phyloP scores from a whole-genome alignment of 2,888 invertebrate genomes.

The Bombylius major region DNA sequence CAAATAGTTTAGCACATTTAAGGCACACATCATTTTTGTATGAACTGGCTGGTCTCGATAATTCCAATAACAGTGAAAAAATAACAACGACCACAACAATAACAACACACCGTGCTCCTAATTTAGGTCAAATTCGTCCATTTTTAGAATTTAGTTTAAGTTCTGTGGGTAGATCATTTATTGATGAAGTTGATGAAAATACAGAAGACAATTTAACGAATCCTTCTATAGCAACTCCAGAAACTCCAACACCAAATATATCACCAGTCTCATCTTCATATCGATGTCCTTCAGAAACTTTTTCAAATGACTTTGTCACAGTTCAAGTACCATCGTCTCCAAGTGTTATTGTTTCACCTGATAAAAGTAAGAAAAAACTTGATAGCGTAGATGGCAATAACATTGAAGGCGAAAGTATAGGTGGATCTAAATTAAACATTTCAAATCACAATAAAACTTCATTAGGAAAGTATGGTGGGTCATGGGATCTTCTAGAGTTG shows the following conservation, averaged over 20 bases:
- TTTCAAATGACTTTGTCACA: slow-evolving; percentile 48
- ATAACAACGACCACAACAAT: neutral
- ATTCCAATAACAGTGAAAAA: too few species aligned
- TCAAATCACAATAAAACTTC: slow-evolving; percentile 18
- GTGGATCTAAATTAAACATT: too few species aligned
- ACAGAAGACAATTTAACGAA: slow-evolving; percentile 17
- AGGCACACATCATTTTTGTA: neutral
- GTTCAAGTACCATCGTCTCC: slow-evolving; percentile 38
- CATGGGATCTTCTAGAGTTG: slow-evolving; percentile 51
- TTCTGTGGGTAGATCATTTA: slow-evolving; percentile 35
- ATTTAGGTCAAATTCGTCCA: slow-evolving; percentile 16
- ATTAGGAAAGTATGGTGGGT: slow-evolving; percentile 39
- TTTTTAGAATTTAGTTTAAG: slow-evolving; percentile 34
- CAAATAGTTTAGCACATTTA: neutral
- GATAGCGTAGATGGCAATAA: neutral
- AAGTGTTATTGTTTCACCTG: slow-evolving; percentile 45
- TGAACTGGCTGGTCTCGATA: neutral
- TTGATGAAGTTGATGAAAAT: slow-evolving; percentile 27
- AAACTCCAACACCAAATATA: slow-evolving; percentile 55
- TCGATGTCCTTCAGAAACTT: slow-evolving; percentile 43
- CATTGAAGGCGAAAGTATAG: neutral
- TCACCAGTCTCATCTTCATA: slow-evolving; percentile 35
- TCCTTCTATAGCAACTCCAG: slow-evolving; percentile 43
- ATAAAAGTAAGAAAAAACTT: slow-evolving; percentile 20
- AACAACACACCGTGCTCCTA: neutral